Base-by-base conservation (phyloP, 2,113 vertebrate genomes). In the Cynocephalus volans region DNA sequence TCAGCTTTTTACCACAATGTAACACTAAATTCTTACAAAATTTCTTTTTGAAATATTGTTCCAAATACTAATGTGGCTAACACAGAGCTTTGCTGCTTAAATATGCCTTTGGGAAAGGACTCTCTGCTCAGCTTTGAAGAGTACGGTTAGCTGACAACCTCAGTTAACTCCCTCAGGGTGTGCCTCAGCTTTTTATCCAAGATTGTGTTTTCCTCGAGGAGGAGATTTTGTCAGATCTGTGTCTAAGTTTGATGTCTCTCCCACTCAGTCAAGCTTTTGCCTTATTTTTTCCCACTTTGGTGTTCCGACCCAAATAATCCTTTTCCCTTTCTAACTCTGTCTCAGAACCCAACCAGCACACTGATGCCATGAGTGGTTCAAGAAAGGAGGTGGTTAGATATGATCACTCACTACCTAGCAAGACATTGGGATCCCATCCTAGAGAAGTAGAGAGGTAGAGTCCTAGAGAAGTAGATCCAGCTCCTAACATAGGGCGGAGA, bases 221-320 rank as follows among this genome's bases (percentile, higher is more conserved):
- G 36, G 6, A 64, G 2, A 21, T 3, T 65, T 65, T 65, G 33
- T 56, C 65, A 26, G 23, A 3, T 41, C 23, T 67, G 10, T 50
- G 52, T 90, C 45, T 77, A 77, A 52, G 24, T 79, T 79, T 45
- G 2, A 8, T 48, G 15, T 6, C 33, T 77, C 17, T 50, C 54
- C 31, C 48, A 1, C 31, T 0, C 4, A 21, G 15, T 67, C 8
- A n/a, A 28, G 52, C 4, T 50, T n/a, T 28, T 10, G 15, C 6
- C 3, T 0, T n/a, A 80, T 23, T 62, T 5, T 31, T 14, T 13
- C 11, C 41, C 41, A 41, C 24, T 28, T 21, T 88, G 15, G 23
- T 36, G 21, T 67, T 79, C 12, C 8, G 80, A 50, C 31, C 19
- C 23, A 60, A 88, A 17, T 50, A 41, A n/a, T 41, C 8, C 13